Evolutionary conservation across 2,888 invertebrate species (phyloP).

Genomic region (Diabrotica balteata): DNA sequence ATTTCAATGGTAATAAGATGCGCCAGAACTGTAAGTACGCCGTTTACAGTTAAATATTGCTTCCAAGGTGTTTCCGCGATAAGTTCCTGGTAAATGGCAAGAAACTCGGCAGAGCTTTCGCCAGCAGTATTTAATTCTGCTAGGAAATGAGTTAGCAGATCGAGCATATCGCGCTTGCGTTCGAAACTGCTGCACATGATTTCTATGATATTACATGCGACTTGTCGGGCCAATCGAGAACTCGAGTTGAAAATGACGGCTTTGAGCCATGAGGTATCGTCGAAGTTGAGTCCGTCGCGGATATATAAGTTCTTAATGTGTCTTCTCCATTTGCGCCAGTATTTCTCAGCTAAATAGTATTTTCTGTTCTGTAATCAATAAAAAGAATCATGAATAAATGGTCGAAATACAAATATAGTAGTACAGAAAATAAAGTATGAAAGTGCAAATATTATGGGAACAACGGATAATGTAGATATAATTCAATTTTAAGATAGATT

Average conservation of each 20-base stretch:
- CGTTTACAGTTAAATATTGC: conserved; percentile 85
- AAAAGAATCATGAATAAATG: no score
- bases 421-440: no score
- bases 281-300: conserved; percentile 67
- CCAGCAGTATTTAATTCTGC: conserved; percentile 87
- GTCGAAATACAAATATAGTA: no score
- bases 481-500: no score
- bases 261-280: conserved; percentile 84
- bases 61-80: conserved; percentile 91
- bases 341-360: conserved; percentile 78
- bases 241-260: conserved; percentile 93
- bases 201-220: conserved; percentile 88
- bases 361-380: conserved; percentile 45
- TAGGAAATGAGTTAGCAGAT: conserved; percentile 86
- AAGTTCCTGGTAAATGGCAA: conserved; percentile 84
- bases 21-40: conserved; percentile 81
- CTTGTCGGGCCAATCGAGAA: conserved; percentile 86
- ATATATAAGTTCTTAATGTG: conserved; percentile 44
- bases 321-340: conserved; percentile 72
- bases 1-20: conserved; percentile 89
- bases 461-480: no score
- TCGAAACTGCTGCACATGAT: conserved; percentile 76
- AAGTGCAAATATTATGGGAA: no score
- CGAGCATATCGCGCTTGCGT: conserved; percentile 78
- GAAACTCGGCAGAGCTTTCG: conserved; percentile 91